Evolutionary conservation across 2,888 invertebrate genomes (phyloP).

Genomic region (Plebejus argus): DNA sequence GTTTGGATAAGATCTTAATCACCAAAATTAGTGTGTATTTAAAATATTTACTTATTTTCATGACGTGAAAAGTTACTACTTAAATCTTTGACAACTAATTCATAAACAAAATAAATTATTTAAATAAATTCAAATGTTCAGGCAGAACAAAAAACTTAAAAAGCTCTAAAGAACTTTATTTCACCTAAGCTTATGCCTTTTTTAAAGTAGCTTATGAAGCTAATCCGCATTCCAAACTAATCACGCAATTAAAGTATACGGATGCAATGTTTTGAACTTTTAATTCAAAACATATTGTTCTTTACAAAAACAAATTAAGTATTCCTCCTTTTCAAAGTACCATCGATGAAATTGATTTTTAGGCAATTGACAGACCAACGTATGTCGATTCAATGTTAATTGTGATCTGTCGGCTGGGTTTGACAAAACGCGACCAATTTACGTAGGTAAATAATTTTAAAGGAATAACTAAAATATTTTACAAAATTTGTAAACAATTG

Average conservation of each 20-base stretch:
- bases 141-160: not conserved
- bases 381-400: too few relatives aligned
- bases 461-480: not conserved
- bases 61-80: not conserved
- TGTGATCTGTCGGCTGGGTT: too few relatives aligned
- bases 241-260: not conserved
- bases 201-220: not conserved
- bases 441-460: not conserved
- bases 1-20: not conserved
- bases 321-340: too few relatives aligned
- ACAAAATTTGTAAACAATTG: not conserved
- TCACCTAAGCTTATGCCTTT: too few relatives aligned
- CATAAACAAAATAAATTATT: not conserved
- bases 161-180: not conserved
- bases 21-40: not conserved
- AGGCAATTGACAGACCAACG: too few relatives aligned
- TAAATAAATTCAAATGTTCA: not conserved
- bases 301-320: too few relatives aligned
- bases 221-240: not conserved
- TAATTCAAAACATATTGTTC: too few relatives aligned
- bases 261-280: not conserved
- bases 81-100: not conserved
- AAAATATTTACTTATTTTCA: not conserved
- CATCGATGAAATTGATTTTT: too few relatives aligned
- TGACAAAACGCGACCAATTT: too few relatives aligned